phyloP scores from a whole-genome alignment of 2,888 invertebrate species.

The Aplocera efformata region DNA sequence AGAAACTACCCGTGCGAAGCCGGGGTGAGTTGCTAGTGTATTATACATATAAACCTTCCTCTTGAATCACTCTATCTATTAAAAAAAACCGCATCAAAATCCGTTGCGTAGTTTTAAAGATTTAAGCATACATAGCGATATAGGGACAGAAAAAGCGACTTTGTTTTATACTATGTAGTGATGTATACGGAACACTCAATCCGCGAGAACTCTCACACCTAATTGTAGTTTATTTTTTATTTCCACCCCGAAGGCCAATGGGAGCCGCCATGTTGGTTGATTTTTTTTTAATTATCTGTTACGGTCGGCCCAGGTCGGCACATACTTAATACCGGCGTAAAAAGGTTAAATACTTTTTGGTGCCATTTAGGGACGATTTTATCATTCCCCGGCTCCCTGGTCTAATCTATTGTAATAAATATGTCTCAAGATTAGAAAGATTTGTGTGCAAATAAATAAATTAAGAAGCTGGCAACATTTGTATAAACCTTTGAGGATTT shows the following conservation, averaged over 20 bases:
- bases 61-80: too few relatives aligned
- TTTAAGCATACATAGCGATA: too few relatives aligned
- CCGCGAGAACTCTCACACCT: background rate
- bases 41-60: too few relatives aligned
- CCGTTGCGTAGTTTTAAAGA: too few relatives aligned
- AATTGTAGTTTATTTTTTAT: constrained; percentile 45
- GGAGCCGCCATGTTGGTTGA: constrained; percentile 61
- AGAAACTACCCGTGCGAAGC: too few relatives aligned
- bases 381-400: constrained; percentile 19
- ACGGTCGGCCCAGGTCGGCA: constrained; percentile 14
- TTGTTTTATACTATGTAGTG: too few relatives aligned
- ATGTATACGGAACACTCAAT: constrained; percentile 1
- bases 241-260: constrained; percentile 44
- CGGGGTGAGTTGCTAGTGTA: too few relatives aligned
- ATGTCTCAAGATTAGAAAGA: constrained; percentile 12
- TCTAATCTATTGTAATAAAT: constrained; percentile 21
- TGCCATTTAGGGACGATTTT: constrained; percentile 26
- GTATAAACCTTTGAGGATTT: background rate
- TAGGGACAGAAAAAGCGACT: too few relatives aligned
- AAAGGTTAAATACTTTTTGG: constrained; percentile 21
- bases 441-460: constrained; percentile 12
- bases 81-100: too few relatives aligned
- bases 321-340: constrained; percentile 21
- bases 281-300: constrained; percentile 62
- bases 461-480: constrained; percentile 1